Percentiles rank a stretch among this genome's conserved stretches.
These are phyloP conservation scores for Penelope pileata DNA, from an alignment of 2,113 vertebrate genomes.

Conservation along the genomic window DNA sequence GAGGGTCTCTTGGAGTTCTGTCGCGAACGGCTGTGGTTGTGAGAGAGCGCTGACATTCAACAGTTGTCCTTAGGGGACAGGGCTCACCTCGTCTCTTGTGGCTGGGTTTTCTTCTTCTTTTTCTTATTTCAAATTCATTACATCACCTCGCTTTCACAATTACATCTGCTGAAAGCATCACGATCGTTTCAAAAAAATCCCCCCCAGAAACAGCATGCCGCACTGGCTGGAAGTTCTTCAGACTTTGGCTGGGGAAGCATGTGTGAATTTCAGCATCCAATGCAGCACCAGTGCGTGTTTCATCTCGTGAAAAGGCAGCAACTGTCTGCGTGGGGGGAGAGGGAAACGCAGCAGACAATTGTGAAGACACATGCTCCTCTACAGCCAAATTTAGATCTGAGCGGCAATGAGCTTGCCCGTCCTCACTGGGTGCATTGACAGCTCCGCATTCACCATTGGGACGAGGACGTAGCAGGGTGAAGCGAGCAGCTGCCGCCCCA, in stretches of 20 bases:
- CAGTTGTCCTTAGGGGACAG: not conserved
- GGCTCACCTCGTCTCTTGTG: not conserved
- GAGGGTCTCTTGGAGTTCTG: accelerated
- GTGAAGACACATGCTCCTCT: not conserved
- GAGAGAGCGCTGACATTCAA: not conserved
- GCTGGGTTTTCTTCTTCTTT: not conserved
- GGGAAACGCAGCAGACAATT: not conserved
- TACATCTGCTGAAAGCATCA: constrained; percentile 30
- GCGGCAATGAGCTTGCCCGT: not conserved
- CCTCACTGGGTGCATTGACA: not conserved
- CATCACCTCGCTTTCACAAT: constrained; percentile 39
- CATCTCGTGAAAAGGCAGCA: constrained; percentile 30
- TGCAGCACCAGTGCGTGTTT: not conserved
- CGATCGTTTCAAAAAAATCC: not conserved
- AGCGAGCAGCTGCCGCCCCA: not conserved
- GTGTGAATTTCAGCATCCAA: constrained; percentile 21
- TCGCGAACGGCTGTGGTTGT: not conserved
- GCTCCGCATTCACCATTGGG: not conserved
- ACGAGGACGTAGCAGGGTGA: not conserved
- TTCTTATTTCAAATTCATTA: not conserved
- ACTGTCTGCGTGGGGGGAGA: not conserved
- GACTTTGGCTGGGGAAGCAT: constrained; percentile 31
- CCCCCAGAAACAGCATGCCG: not conserved
- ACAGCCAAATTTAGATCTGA: not conserved
- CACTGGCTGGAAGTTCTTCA: not conserved